These are phyloP conservation scores for Eumacrocentrus americanus DNA, from an alignment of 2,888 invertebrate species.

Conservation along the genomic window DNA sequence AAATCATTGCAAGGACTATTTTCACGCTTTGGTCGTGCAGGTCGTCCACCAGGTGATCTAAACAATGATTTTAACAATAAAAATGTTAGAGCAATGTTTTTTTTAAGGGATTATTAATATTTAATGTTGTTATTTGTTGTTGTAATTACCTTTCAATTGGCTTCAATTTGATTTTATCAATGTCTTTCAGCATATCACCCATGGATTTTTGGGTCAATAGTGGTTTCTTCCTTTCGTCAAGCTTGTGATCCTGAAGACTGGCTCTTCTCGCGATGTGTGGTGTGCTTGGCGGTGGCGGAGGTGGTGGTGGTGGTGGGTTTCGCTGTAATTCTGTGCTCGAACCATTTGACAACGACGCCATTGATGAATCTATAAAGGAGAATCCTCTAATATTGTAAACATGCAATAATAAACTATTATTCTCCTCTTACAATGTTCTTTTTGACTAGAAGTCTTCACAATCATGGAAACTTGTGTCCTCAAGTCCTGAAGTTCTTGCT, in stretches of 20 bases:
- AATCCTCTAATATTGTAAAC: neutral
- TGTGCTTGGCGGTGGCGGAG: slow-evolving; percentile 53
- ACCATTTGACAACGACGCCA: slow-evolving; percentile 43
- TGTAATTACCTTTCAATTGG: slow-evolving; percentile 51
- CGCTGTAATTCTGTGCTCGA: slow-evolving; percentile 41
- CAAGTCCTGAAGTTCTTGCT: slow-evolving; percentile 58
- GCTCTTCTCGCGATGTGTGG: slow-evolving; percentile 59
- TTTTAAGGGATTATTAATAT: neutral
- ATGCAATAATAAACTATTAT: neutral
- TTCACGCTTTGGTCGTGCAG: slow-evolving; percentile 52
- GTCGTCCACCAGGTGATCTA: slow-evolving; percentile 57
- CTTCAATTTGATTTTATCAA: slow-evolving; percentile 53
- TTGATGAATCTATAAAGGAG: slow-evolving; percentile 41
- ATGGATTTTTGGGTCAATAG: slow-evolving; percentile 52
- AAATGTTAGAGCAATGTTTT: neutral
- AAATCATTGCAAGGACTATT: slow-evolving; percentile 59
- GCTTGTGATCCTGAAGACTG: slow-evolving; percentile 57
- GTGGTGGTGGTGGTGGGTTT: slow-evolving; percentile 53
- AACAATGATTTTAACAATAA: slow-evolving; percentile 7
- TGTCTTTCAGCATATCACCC: slow-evolving; percentile 56
- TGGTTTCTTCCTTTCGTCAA: slow-evolving; percentile 50
- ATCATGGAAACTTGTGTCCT: slow-evolving; percentile 57
- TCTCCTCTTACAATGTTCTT: slow-evolving; percentile 46
- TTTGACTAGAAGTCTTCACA: slow-evolving; percentile 52
- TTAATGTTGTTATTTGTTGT: neutral